Base-by-base conservation (phyloP, 2,113 vertebrate species). In the Poecile atricapillus region DNA sequence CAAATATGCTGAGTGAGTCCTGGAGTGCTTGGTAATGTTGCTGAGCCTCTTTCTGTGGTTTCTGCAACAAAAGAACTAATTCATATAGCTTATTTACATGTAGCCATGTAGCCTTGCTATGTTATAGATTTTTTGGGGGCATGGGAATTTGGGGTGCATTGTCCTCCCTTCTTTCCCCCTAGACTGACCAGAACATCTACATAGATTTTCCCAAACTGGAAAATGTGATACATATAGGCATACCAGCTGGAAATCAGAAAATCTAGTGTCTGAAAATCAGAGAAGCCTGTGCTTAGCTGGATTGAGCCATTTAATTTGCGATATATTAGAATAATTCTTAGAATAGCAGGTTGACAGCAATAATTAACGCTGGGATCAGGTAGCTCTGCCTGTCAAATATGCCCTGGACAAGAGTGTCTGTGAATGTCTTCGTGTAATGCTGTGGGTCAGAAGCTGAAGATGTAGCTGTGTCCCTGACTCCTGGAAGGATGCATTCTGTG, bases 1-100 rank as follows among this genome's bases (percentile, higher is more conserved):
- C 91, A 98, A 97, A 98, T 99, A 98, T 52, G 98, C 99, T 4
- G 99, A 99, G 99, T 99, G 97, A 99, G 99, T 98, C 28, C 46
- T 71, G 53, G 20, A 81, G 30, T 23, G 27, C 43, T 71, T 60
- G 30, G 25, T 62, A 62, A 46, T 13, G 14, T 55, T 58, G 5
- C 90, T 91, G 46, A 68, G 31, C 30, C 39, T 60, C 17, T 52
- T 81, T 6, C 18, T 73, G 15, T 39, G 35, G 30, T 64, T 80
- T 92, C 37, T 71, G 62, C 28, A 73, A 46, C 58, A 49, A 65
- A 85, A 83, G 19, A 81, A 67, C 14, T 43, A 25, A 11, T 33
- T n/a, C n/a, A 21, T 7, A 14, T 22, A 70, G 13, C 20, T 83
- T 49, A 52, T 46, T 59, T 52, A 28, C 37, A 10, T 69, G 16